Evolutionary conservation across 2,888 invertebrate genomes (phyloP), one percentile per base, ranked within the genome.

Genomic region (Brenthis daphne): DNA sequence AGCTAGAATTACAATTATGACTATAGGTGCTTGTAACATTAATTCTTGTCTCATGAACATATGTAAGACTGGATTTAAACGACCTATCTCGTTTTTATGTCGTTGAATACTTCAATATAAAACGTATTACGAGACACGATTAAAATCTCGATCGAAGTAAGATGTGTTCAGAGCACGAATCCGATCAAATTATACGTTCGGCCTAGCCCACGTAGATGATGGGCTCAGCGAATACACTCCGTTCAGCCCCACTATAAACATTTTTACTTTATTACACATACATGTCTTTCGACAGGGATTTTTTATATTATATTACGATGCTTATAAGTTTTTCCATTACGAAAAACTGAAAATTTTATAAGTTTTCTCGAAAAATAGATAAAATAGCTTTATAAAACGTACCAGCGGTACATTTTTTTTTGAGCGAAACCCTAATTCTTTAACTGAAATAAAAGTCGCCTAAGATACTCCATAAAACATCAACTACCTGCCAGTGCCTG

Each of bases 111-210:
- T 29, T 60, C 60, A 16, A 50, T 16, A 60, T 50, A 60, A 29
- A 60, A 48, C n/a, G 37, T 43, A 43, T 43, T 43, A 43, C 60
- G 29, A 50, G 33, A 48, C 29, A 11, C 48, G 68, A 68, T 73
- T 72, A 72, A 69, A 70, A 67, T 69, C 65, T 24, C 65, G 63
- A 69, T 65, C 67, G 58, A 73, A 69, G 68, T 69, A 56, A 69
- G 56, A 69, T 73, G 69, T 72, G 67, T 65, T 69, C 64, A 33
- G 68, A 58, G 68, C 65, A 65, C 60, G 69, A 70, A 66, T 73
- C 66, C 67, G 60, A 68, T 67, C 61, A 68, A 72, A 72, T 72
- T 70, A 73, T 72, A 72, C 65, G 70, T 57, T 20, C 67, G 14
- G 53, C 57, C 68, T 51, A 66, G 64, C 57, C 68, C 66, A 58